Base-by-base conservation (phyloP, 2,113 vertebrate species). In the Mola mola region DNA sequence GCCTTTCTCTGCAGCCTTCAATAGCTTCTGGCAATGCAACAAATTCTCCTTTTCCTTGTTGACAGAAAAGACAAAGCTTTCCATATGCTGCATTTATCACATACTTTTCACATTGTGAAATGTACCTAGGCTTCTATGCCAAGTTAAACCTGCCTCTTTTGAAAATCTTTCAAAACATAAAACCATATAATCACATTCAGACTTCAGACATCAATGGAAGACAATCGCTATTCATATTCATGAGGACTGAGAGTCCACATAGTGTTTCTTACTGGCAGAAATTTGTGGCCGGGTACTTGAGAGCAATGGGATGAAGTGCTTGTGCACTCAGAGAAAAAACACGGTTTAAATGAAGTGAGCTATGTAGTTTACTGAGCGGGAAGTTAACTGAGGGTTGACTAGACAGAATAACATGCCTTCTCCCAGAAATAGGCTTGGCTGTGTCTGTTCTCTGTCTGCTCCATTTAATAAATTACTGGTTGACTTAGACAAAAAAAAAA, bases 1-100 rank as follows among this genome's bases (percentile, higher is more conserved):
- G 31, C 25, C 47, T 55, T 37, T 60, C 34, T 70, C 44, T 38
- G 16, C 31, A 67, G 47, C 47, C 29, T 70, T 49, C 31, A 19
- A 21, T 16, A 41, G 40, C 59, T 55, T 56, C 37, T 13, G 25
- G 57, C 66, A 48, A 29, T 46, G 37, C 72, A 29, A 34, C 25
- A 68, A 33, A 60, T 55, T 75, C 36, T 43, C 53, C 44, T n/a
- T 26, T 34, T 8, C 66, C 34, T 38, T 48, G 49, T 51, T 46
- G 19, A 61, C 51, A 40, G 51, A 60, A 8, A 48, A 72, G 33
- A 64, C 24, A 15, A 22, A 44, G 37, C 16, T 44, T 31, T 29
- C 40, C 37, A 31, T 33, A 64, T 40, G 40, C 34, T 29, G 15
- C 21, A 40, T 41, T 21, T 56, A 31, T 50, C 52, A 42, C 51